Evolutionary conservation across 2,113 vertebrate species (phyloP).

Genomic region (Arenaria interpres): DNA sequence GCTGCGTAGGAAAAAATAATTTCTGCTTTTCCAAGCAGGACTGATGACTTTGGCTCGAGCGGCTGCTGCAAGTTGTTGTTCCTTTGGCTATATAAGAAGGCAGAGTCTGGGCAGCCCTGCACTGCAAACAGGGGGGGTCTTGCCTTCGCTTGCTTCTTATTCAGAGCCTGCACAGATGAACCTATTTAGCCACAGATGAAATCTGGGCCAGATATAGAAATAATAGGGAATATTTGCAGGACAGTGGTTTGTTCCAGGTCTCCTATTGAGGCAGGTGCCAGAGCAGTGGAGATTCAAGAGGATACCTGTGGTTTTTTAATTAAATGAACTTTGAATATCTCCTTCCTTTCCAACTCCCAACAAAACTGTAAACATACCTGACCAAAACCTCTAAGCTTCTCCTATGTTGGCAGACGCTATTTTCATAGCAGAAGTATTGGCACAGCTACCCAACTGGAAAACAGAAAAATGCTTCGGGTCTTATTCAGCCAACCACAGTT

Average conservation of each 20-base stretch:
- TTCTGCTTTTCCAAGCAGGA: background rate
- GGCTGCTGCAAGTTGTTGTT: rapidly evolving
- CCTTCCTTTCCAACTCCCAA: background rate
- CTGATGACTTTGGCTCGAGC: background rate
- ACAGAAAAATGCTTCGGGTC: background rate
- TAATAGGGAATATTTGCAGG: background rate
- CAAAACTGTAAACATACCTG: background rate
- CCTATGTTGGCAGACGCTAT: background rate
- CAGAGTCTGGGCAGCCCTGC: background rate
- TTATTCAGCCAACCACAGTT: background rate
- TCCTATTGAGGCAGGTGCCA: background rate
- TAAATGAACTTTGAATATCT: background rate
- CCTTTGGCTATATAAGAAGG: background rate
- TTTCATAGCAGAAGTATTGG: background rate
- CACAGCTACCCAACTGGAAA: background rate
- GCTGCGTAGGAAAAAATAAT: background rate
- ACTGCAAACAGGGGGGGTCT: background rate
- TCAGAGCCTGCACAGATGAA: background rate
- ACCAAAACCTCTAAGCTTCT: background rate
- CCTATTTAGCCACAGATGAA: background rate
- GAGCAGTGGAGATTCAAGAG: background rate
- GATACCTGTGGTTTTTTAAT: background rate
- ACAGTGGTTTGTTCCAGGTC: background rate
- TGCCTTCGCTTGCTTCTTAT: background rate
- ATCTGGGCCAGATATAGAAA: background rate